Percentiles rank a stretch among this genome's conserved stretches.
These are phyloP conservation scores for Germaria angustata DNA, from an alignment of 2,888 invertebrate species.

Conservation along the genomic window DNA sequence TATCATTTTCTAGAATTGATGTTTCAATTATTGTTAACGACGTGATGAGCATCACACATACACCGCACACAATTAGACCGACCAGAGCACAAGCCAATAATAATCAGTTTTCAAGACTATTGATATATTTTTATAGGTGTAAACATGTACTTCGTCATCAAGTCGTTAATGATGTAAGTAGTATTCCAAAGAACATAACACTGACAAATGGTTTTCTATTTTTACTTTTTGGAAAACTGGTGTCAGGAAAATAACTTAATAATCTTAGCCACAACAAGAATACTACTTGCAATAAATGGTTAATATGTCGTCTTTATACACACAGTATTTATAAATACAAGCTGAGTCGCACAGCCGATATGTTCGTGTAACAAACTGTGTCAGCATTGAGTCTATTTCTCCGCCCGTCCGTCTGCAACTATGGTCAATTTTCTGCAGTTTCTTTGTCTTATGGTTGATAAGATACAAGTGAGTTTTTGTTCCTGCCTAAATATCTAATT, in stretches of 20 bases:
- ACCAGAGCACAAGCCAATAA: neutral
- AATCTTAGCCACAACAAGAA: conserved; percentile 19
- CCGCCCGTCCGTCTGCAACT: neutral
- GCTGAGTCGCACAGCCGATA: neutral
- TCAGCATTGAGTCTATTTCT: neutral
- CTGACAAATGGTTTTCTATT: too few species aligned
- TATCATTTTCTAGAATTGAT: neutral
- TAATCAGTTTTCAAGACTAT: too few species aligned
- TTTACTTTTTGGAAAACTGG: too few species aligned
- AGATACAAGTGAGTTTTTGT: neutral
- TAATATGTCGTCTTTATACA: conserved; percentile 60
- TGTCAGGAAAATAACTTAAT: neutral
- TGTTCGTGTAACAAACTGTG: conserved; percentile 9
- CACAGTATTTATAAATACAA: conserved; percentile 48
- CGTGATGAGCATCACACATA: neutral
- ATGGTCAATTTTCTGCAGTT: neutral
- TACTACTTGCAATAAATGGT: conserved; percentile 45
- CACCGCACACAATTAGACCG: neutral
- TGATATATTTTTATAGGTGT: too few species aligned
- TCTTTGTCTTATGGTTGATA: neutral
- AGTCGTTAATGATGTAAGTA: too few species aligned
- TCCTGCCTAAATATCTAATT: conserved; percentile 8
- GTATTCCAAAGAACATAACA: too few species aligned
- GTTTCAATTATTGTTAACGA: neutral
- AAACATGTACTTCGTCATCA: too few species aligned